phyloP scores from a whole-genome alignment of 1,140 invertebrate species.

The Drosophila subobscura region DNA sequence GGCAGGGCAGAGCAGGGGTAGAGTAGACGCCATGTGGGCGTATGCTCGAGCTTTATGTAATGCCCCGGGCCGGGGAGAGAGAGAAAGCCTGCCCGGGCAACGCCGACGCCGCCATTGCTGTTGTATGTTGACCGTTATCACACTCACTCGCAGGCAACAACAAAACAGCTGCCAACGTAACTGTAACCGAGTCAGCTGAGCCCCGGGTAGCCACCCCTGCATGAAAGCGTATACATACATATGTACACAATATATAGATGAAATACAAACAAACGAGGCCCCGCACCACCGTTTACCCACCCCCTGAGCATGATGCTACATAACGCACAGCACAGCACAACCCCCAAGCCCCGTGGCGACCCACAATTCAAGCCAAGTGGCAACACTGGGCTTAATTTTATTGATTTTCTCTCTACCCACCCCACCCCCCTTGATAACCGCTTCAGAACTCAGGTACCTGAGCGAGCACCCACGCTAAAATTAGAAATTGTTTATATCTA shows the following conservation, averaged over 20 bases:
- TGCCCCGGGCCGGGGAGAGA: slow-evolving; percentile 35
- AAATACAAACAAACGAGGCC: slow-evolving; percentile 41
- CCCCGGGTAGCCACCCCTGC: slow-evolving; percentile 39
- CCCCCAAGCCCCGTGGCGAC: slow-evolving; percentile 6
- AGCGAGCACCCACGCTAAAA: slow-evolving; percentile 47
- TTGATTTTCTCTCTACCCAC: slow-evolving; percentile 64
- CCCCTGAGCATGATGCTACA: slow-evolving; percentile 9
- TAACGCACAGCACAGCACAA: slow-evolving; percentile 25
- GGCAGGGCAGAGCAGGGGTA: background rate
- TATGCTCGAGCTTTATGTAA: slow-evolving; percentile 65
- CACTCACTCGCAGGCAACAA: slow-evolving; percentile 38
- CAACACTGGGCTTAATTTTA: slow-evolving; percentile 72
- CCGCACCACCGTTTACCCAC: slow-evolving; percentile 33
- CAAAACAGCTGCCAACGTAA: slow-evolving; percentile 62
- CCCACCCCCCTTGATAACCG: slow-evolving; percentile 22
- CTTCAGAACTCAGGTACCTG: slow-evolving; percentile 34
- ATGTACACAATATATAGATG: slow-evolving; percentile 22
- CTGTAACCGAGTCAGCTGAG: slow-evolving; percentile 63
- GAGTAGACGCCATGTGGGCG: slow-evolving; percentile 40
- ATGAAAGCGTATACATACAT: slow-evolving; percentile 20
- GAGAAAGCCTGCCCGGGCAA: slow-evolving; percentile 49
- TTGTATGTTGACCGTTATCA: slow-evolving; percentile 58
- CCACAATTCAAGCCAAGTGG: slow-evolving; percentile 50
- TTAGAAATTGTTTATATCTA: slow-evolving; percentile 54
- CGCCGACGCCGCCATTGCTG: slow-evolving; percentile 29